A percentile compares a stretch with the other conserved stretches of the same genome.
phyloP scores from a whole-genome alignment of 2,888 invertebrate species.

The Lasioglossum pauxillum region DNA sequence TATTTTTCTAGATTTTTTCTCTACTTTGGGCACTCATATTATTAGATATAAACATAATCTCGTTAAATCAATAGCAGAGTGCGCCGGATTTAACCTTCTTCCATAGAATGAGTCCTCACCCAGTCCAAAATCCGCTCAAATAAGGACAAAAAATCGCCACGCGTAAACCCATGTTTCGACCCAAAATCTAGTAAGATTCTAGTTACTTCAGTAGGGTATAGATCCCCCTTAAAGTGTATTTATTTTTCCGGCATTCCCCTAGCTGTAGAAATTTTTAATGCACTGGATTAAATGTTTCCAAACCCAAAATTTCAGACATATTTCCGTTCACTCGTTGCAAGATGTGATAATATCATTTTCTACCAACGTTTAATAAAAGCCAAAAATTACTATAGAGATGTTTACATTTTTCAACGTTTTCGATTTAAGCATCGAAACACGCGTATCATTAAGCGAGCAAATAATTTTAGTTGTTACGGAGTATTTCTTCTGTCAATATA shows the following conservation, averaged over 20 bases:
- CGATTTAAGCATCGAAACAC: neutral
- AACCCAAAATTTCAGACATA: neutral
- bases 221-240: neutral
- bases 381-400: neutral
- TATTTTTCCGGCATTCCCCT: neutral
- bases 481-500: neutral
- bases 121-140: too few species aligned
- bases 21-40: too few species aligned
- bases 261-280: too few species aligned
- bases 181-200: too few species aligned
- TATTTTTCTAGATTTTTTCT: too few species aligned
- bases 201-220: too few species aligned
- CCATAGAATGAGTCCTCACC: too few species aligned
- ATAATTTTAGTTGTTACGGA: neutral
- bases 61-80: too few species aligned
- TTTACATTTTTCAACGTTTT: neutral
- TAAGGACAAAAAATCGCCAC: too few species aligned
- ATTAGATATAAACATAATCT: too few species aligned
- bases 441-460: neutral
- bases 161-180: too few species aligned
- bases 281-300: neutral
- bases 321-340: neutral
- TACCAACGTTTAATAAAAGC: neutral
- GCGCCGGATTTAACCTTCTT: too few species aligned
- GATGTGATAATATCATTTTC: neutral